These are phyloP conservation scores for Fragum whitleyi DNA, from an alignment of 2,888 invertebrate species.

Conservation along the genomic window DNA sequence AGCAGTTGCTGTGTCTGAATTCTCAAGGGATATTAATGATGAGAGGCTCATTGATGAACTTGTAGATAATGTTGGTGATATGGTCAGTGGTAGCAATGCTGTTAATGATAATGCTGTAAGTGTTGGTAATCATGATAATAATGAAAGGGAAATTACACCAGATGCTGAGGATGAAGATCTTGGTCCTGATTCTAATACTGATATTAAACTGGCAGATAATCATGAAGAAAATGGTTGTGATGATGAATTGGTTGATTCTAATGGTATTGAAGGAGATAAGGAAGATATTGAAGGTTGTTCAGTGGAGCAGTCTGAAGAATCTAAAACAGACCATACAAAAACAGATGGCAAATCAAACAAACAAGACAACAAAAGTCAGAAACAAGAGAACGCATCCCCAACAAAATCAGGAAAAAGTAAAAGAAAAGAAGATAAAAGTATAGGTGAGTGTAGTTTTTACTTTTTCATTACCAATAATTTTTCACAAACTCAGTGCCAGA, in stretches of 20 bases:
- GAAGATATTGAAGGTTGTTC: conserved; percentile 13
- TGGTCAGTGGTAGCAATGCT: conserved; percentile 13
- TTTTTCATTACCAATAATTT: no score
- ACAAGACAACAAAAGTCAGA: conserved; percentile 50
- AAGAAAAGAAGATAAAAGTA: conserved; percentile 81
- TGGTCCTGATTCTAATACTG: conserved; percentile 23
- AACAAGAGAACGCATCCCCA: conserved; percentile 50
- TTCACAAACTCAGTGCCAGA: no score
- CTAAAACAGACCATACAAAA: conserved; percentile 31
- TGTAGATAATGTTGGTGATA: conserved; percentile 18
- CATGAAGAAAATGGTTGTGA: conserved; percentile 20
- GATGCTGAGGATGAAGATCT: conserved; percentile 25
- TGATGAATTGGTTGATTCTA: conserved; percentile 57
- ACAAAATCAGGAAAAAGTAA: conserved; percentile 71
- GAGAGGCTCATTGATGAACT: conserved; percentile 55
- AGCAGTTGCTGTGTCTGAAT: neutral
- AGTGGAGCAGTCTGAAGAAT: conserved; percentile 23
- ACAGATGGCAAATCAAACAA: conserved; percentile 15
- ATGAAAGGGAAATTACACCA: conserved; percentile 43
- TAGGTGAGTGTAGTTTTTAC: conserved; percentile 70
- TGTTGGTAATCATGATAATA: conserved; percentile 8
- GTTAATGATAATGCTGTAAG: conserved; percentile 21
- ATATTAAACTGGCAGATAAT: conserved; percentile 19
- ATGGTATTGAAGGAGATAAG: conserved; percentile 62
- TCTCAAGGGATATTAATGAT: conserved; percentile 52